Evolutionary conservation across 2,797 vertebrate genomes (phyloP), one percentile per base, ranked within the genome.

Genomic region (Sardinella longiceps): DNA sequence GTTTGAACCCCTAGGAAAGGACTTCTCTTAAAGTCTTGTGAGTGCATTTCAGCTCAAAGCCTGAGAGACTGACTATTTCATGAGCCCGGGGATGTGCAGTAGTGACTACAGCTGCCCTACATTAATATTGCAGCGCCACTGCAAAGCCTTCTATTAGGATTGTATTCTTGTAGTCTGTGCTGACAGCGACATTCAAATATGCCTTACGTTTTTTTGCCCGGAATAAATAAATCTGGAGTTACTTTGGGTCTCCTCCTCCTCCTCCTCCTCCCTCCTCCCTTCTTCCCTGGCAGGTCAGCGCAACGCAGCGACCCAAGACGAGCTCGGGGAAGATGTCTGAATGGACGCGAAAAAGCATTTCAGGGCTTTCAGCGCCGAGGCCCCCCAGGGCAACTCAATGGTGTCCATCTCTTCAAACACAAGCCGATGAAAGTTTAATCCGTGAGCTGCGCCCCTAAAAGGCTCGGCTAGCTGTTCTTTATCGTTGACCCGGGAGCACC

Each of bases 111-210:
- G 88, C 66, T 83, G 82, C 86, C 18, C 43, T 23, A 28, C 93
- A 94, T 95, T 91, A 95, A 95, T 95, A 95, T 94, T 96, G 92
- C 94, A 95, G 89, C 89, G 86, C 80, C 89, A 90, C 91, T 90
- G 91, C 91, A 88, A 93, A 88, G 70, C 88, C 84, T 88, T 89
- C 89, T 92, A 89, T 92, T 90, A 90, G 92, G 91, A 91, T 87
- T 92, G 91, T 92, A 86, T 92, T 94, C 90, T 89, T 90, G 85
- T 50, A 89, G 89, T 91, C 56, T 66, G 56, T 0, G 83, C 85
- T 43, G 88, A 81, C 58, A 82, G 86, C 86, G n/a, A 87, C 92
- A 90, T 94, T 92, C 91, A 89, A 93, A 91, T 92, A 86, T 82
- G 83, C 46, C 30, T 82, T 81, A 87, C 43, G 39, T 46, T 45